A percentile compares a stretch with the other conserved stretches of the same genome.
Evolutionary conservation across 2,113 vertebrate species (phyloP).

Genomic region (Bettongia penicillata): DNA sequence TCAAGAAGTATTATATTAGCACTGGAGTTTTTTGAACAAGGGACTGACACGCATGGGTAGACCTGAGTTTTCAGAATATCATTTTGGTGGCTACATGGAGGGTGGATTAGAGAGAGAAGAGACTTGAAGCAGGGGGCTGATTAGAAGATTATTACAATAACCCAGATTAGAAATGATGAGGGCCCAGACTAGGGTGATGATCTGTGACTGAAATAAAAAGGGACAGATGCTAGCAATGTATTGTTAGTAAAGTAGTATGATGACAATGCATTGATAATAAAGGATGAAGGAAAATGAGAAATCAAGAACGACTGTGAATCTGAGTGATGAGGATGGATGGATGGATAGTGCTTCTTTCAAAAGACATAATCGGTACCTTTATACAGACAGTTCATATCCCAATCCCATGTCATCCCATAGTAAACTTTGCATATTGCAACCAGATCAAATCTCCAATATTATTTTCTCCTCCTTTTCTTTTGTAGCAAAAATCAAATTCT

Average conservation of each 20-base stretch:
- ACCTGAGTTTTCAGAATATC: no score
- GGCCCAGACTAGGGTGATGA: no score
- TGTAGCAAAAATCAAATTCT: constrained; percentile 20
- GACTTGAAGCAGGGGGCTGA: no score
- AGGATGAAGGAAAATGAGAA: neutral
- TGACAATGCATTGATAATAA: neutral
- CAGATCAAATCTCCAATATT: neutral
- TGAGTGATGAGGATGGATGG: neutral
- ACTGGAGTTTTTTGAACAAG: no score
- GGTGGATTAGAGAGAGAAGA: no score
- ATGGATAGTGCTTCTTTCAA: neutral
- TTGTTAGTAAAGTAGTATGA: neutral
- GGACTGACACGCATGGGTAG: no score
- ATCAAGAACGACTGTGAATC: neutral
- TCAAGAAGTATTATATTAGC: no score
- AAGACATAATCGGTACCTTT: neutral
- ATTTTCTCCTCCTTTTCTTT: constrained; percentile 1
- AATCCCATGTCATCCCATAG: neutral
- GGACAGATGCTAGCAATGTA: neutral
- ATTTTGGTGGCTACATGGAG: no score
- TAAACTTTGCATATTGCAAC: constrained; percentile 6
- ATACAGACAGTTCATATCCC: neutral
- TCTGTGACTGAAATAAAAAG: neutral
- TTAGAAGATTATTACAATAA: neutral
- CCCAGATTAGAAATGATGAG: no score